Conservation (phyloP, 2,797 vertebrate genomes). For the Hydrophis major region DNA sequence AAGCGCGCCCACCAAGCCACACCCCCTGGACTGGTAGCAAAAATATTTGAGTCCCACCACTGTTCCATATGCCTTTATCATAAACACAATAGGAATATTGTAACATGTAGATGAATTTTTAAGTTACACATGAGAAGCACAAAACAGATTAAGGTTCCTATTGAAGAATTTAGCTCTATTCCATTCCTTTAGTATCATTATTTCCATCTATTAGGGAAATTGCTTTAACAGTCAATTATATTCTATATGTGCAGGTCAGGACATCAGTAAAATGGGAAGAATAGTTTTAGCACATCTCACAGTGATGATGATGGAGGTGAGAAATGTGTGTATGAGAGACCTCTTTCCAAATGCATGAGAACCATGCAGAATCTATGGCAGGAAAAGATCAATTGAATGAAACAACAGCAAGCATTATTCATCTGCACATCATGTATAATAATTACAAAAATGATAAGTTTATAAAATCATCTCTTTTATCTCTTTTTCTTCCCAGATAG, state of each 20-base stretch:
- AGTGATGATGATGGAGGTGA: neutral
- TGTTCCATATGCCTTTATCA: neutral
- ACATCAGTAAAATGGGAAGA: neutral
- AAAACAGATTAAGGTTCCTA: neutral
- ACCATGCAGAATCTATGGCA: neutral
- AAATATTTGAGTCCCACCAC: too few relatives aligned
- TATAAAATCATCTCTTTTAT: neutral
- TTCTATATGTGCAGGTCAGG: neutral
- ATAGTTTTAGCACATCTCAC: neutral
- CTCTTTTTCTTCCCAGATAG: neutral
- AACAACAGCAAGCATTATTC: neutral
- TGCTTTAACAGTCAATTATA: slow-evolving; percentile 9
- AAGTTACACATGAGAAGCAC: neutral
- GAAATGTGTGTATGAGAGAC: neutral
- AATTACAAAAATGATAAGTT: neutral
- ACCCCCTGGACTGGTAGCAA: too few relatives aligned
- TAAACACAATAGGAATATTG: neutral
- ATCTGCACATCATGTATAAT: neutral
- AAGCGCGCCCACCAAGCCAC: too few relatives aligned
- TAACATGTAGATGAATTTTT: neutral
- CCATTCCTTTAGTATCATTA: neutral
- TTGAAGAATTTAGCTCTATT: neutral
- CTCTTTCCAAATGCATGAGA: neutral
- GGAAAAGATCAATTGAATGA: neutral
- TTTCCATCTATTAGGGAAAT: neutral